phyloP scores from a whole-genome alignment of 2,888 invertebrate species.

The Apomyelois bistriatella region DNA sequence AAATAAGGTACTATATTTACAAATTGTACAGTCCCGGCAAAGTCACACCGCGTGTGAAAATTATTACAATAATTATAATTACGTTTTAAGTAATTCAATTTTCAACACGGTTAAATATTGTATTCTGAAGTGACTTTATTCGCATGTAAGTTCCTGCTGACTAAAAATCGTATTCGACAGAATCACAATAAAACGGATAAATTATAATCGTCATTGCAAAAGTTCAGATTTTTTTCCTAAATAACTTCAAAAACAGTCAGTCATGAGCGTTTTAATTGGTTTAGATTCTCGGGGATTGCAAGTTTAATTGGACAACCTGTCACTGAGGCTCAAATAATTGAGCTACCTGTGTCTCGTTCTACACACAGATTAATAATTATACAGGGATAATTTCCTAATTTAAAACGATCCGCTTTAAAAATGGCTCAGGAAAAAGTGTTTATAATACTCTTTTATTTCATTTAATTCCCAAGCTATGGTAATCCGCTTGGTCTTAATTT shows the following conservation, averaged over 20 bases:
- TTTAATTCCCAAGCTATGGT: too few relatives aligned
- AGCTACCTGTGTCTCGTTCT: slow-evolving; percentile 15
- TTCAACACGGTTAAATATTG: too few relatives aligned
- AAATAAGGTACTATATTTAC: too few relatives aligned
- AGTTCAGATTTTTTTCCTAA: slow-evolving; percentile 2
- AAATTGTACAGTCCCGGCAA: too few relatives aligned
- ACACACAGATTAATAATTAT: slow-evolving; percentile 17
- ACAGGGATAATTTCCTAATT: neutral
- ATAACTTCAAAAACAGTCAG: slow-evolving; percentile 16
- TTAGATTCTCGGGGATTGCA: slow-evolving; percentile 32
- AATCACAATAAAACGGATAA: neutral
- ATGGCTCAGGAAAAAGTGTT: neutral
- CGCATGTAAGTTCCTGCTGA: too few relatives aligned
- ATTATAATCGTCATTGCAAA: neutral
- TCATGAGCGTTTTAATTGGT: slow-evolving; percentile 32
- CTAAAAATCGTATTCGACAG: too few relatives aligned
- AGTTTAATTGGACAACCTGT: slow-evolving; percentile 43
- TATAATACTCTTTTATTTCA: too few relatives aligned
- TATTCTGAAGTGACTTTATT: too few relatives aligned
- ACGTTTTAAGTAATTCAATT: too few relatives aligned
- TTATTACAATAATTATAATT: too few relatives aligned
- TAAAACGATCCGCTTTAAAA: neutral
- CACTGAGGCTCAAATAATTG: slow-evolving; percentile 34
- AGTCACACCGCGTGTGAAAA: too few relatives aligned
- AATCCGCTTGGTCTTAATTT: too few relatives aligned